Base-by-base conservation (phyloP, 2,113 vertebrate species). In the Melierax canorus region DNA sequence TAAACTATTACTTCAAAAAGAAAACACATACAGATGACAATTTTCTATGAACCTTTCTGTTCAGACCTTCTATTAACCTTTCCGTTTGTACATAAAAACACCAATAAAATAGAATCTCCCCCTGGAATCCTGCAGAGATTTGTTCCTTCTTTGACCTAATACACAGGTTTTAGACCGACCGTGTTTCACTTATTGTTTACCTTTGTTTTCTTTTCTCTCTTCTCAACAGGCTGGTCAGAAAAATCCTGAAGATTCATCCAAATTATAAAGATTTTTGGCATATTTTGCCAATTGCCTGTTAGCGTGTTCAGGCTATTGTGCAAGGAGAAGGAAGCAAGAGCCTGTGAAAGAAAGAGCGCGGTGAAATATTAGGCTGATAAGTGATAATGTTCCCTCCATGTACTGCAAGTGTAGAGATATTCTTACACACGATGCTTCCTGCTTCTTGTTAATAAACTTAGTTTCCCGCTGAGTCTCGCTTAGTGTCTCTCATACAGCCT, bases 11-110 rank as follows among this genome's bases (percentile, higher is more conserved):
- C 74, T 92, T 96, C 80, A 94, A 81, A 94, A 96, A 87, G 50
- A 95, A 95, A 97, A 94, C 56, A 93, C 83, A 95, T 89, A 92
- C 72, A 94, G 88, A 87, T 94, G 89, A 96, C 95, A 92, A 95
- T 96, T 92, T 96, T 85, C 94, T 90, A 92, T 66, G 81, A 97
- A 82, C 66, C 58, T 92, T 90, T 92, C 89, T 91, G 85, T 66
- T 94, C 87, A 93, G 91, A 95, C 86, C 95, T 91, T 85, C 94
- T 85, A 97, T 96, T 97, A 95, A 95, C 96, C 95, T 97, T 97
- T 95, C 81, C 63, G 74, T 96, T 90, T 94, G 93, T 97, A 97
- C 78, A 85, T 90, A 96, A 92, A 97, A 95, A 62, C 90, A 95
- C 71, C 88, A 94, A 93, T 93, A 96, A 96, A 92, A 95, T 73